Evolutionary conservation across 2,113 vertebrate species (phyloP), one percentile per base, ranked within the genome.

Genomic region (Myiozetetes cayanensis): DNA sequence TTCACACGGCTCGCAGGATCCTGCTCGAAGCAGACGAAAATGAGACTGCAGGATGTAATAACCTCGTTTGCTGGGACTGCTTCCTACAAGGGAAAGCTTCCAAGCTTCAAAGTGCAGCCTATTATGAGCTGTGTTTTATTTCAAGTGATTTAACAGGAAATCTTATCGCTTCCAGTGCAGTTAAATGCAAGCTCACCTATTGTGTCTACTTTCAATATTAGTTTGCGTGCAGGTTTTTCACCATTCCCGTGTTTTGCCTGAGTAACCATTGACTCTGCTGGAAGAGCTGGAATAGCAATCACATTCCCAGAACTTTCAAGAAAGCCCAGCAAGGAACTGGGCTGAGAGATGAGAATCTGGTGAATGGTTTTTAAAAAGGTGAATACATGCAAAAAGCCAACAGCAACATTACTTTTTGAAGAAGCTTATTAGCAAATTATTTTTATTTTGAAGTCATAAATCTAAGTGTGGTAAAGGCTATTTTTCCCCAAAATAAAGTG

Each of bases 141-240:
- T 89, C 87, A 86, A 87, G 72, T 41, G 71, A 77, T 76, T 90
- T 89, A 46, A 83, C 82, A 76, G 58, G 81, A 91, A 87, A 94
- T 30, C 74, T 89, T 46, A 27, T 5, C 30, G 28, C 44, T 79
- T 62, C 56, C 49, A 82, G 46, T 16, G 71, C 72, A 62, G 62
- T 35, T 68, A 35, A 55, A 52, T 12, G 46, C 25, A 4, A 61
- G 55, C 74, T 96, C 81, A 83, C 39, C 78, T 80, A 24, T 10
- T 49, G 23, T 15, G 56, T 15, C 85, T 58, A 6, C 63, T 79
- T 74, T 61, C 41, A 12, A 19, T 35, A 44, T 23, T 1, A 58
- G 33, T 33, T 35, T 74, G 21, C 23, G 35, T 31, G 67, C 41
- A 83, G 47, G 17, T 50, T 94, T 75, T 89, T 52, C 72, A 74